Evolutionary conservation across 2,113 vertebrate genomes (phyloP).

Genomic region (Rhegmatorhina hoffmannsi): DNA sequence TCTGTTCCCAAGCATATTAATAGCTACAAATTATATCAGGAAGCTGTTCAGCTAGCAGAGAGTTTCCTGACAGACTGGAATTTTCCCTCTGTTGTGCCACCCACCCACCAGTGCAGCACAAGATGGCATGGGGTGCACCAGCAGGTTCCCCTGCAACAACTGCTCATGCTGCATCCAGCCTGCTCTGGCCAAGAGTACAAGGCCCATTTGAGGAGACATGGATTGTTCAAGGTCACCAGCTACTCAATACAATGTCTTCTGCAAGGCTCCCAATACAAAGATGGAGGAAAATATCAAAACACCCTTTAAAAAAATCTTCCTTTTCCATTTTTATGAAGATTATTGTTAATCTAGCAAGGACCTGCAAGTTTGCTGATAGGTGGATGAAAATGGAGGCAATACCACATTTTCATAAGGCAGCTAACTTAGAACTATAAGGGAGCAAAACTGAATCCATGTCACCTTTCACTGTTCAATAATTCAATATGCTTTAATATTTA

Average conservation of each 20-base stretch:
- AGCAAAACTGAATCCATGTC: background rate
- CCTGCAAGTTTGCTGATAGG: background rate
- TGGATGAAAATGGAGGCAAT: background rate
- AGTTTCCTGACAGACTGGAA: background rate
- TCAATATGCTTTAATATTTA: background rate
- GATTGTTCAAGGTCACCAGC: background rate
- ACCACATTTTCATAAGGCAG: background rate
- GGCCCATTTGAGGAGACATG: fast-evolving
- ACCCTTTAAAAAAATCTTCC: background rate
- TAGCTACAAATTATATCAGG: background rate
- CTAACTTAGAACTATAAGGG: background rate
- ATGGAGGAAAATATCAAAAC: background rate
- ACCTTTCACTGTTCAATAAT: background rate
- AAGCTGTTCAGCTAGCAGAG: background rate
- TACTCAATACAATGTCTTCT: background rate
- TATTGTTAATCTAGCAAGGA: background rate
- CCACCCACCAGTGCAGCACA: background rate
- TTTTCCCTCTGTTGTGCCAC: background rate
- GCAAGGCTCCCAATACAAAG: background rate
- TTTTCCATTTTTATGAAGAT: background rate
- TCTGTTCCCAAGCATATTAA: background rate
- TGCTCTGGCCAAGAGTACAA: fast-evolving
- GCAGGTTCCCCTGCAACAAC: background rate
- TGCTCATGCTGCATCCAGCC: background rate
- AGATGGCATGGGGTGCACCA: fast-evolving